Percentiles rank a stretch among this genome's conserved stretches.
Conservation (phyloP, 37 sponge, comb jelly and placozoan species). For the Amphimedon queenslandica region DNA sequence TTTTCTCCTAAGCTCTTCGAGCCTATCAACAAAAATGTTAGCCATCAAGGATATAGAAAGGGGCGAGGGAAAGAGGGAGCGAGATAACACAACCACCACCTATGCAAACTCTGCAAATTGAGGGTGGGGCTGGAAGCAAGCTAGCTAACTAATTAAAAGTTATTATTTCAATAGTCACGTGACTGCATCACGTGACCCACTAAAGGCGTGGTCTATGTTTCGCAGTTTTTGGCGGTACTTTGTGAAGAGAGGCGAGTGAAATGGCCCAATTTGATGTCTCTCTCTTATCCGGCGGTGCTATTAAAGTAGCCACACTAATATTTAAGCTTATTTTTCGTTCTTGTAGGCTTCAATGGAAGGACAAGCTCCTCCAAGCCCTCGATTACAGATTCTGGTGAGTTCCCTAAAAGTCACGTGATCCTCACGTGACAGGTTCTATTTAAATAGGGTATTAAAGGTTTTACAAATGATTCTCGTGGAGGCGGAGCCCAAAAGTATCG, state of each 20-base stretch:
- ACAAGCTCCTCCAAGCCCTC: background rate
- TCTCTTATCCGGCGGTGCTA: background rate
- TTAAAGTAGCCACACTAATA: background rate
- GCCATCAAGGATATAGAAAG: too few species aligned
- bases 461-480: background rate
- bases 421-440: background rate
- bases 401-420: background rate
- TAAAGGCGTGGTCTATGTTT: background rate
- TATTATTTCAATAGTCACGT: background rate
- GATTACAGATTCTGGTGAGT: background rate
- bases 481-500: conserved; percentile 24
- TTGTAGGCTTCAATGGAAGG: background rate
- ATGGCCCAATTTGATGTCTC: conserved; percentile 10
- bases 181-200: background rate
- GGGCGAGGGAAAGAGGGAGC: too few species aligned
- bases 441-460: background rate
- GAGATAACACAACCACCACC: too few species aligned
- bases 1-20: too few species aligned
- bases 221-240: background rate
- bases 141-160: too few species aligned
- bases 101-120: too few species aligned
- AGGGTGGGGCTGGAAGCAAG: too few species aligned
- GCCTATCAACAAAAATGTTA: too few species aligned
- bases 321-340: background rate
- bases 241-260: background rate